Evolutionary conservation across 2,797 vertebrate genomes (phyloP).

Genomic region (Macropus fuliginosus): DNA sequence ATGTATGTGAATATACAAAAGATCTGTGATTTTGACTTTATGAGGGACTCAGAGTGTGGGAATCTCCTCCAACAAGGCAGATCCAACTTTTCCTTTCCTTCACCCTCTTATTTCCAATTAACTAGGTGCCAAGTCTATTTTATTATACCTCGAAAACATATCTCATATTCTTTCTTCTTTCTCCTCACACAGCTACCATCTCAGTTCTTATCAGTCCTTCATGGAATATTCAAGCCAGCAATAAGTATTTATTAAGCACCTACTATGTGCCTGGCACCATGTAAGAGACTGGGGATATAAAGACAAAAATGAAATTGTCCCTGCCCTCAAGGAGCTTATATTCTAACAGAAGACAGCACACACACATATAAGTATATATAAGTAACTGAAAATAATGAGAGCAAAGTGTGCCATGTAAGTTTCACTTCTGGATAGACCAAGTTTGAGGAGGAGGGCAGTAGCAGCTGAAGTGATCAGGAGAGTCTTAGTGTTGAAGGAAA

Average conservation of each 20-base stretch:
- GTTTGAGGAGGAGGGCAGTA: background rate
- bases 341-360: too few relatives aligned
- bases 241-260: background rate
- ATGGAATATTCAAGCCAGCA: background rate
- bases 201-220: background rate
- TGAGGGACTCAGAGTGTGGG: background rate
- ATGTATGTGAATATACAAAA: background rate
- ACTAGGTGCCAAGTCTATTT: background rate
- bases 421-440: background rate
- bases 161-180: background rate
- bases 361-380: background rate
- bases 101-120: background rate
- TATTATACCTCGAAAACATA: background rate
- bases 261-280: background rate
- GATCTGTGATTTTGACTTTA: background rate
- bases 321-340: background rate
- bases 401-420: background rate
- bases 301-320: background rate
- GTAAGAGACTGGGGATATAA: background rate
- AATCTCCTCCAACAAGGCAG: background rate
- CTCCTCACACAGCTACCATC: background rate
- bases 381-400: slow-evolving; percentile 13
- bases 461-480: background rate
- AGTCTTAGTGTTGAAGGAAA: background rate
- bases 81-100: background rate